Percentiles rank a stretch among this genome's conserved stretches.
These are phyloP conservation scores for Cotesia glomerata DNA, from an alignment of 1,140 invertebrate genomes.

Conservation along the genomic window DNA sequence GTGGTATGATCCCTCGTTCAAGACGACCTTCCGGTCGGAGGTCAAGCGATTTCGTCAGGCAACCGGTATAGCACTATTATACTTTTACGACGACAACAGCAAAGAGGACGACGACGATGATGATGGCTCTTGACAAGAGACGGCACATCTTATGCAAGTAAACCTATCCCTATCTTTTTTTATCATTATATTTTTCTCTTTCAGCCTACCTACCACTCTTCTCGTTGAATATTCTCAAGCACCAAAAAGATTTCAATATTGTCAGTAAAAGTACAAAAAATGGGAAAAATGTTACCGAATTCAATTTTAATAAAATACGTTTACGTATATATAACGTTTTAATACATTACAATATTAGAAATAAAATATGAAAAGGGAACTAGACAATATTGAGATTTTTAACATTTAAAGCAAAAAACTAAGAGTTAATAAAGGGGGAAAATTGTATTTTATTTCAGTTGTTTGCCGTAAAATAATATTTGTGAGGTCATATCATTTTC, in stretches of 20 bases:
- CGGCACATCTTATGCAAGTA: background rate
- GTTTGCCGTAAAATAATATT: conserved; percentile 36
- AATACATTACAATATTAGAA: background rate
- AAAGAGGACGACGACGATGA: background rate
- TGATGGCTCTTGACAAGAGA: background rate
- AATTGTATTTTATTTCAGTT: conserved; percentile 34
- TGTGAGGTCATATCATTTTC: background rate
- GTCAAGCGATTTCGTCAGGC: conserved; percentile 24
- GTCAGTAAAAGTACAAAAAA: background rate
- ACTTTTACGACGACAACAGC: background rate
- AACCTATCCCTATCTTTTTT: background rate
- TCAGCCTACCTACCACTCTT: background rate
- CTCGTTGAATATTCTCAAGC: background rate
- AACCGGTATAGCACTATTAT: background rate
- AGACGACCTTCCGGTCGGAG: conserved; percentile 20
- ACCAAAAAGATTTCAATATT: conserved; percentile 1
- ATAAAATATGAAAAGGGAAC: background rate
- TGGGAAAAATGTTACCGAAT: background rate
- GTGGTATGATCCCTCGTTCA: background rate
- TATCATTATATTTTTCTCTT: background rate
- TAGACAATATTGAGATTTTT: no score
- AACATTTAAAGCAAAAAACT: no score
- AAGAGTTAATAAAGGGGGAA: background rate
- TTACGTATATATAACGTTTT: background rate
- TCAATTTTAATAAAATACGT: background rate